Conservation (phyloP, 1,140 invertebrate genomes). For the Procambarus virginalis region DNA sequence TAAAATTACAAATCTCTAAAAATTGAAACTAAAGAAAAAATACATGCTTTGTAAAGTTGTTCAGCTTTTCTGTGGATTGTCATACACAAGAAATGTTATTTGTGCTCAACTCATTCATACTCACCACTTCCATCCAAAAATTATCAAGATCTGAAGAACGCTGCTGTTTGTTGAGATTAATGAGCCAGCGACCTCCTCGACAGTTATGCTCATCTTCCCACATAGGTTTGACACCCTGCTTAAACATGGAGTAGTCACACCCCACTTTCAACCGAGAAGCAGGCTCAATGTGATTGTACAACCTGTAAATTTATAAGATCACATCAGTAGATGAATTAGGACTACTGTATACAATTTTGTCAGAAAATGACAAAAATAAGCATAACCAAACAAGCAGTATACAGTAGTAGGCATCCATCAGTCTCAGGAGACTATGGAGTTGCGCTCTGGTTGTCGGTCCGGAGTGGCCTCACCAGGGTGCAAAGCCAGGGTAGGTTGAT, state of each 20-base stretch:
- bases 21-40: no score
- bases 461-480: no score
- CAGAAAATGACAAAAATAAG: no score
- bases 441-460: no score
- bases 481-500: no score
- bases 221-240: conserved; percentile 96
- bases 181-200: conserved; percentile 94
- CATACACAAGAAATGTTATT: no score
- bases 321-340: background rate
- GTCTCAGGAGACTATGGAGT: no score
- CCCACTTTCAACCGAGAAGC: conserved; percentile 91
- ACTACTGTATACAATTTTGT: no score
- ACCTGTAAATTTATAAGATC: conserved; percentile 76
- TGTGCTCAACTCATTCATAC: conserved; percentile 71
- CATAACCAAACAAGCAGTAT: no score
- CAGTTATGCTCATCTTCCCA: conserved; percentile 97
- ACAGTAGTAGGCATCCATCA: no score
- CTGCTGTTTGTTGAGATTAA: conserved; percentile 90
- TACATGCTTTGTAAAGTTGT: no score
- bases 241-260: conserved; percentile 97
- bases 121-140: conserved; percentile 96
- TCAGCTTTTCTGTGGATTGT: background rate
- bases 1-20: no score
- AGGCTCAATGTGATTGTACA: conserved; percentile 96
- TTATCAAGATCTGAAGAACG: conserved; percentile 88